These are phyloP conservation scores for Menura novaehollandiae DNA, from an alignment of 2,113 vertebrate genomes.

Conservation along the genomic window DNA sequence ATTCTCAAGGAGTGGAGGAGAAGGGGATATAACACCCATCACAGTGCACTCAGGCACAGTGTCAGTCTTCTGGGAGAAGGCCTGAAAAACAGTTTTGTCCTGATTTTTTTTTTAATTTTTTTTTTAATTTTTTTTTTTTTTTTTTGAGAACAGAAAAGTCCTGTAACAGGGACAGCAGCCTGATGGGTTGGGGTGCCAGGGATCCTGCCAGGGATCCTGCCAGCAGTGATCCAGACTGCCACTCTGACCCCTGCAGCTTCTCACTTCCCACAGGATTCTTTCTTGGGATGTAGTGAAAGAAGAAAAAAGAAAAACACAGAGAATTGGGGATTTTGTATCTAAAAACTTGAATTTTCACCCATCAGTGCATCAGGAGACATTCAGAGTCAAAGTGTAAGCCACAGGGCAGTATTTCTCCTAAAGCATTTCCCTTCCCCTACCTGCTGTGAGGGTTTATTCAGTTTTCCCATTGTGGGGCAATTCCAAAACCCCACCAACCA, in stretches of 20 bases:
- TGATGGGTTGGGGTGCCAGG: background rate
- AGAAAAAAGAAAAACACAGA: background rate
- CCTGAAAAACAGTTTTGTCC: background rate
- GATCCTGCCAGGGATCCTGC: background rate
- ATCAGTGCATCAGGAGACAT: background rate
- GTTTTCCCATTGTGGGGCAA: background rate
- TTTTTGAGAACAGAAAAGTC: background rate
- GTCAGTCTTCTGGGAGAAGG: conserved; percentile 37
- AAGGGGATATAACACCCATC: background rate
- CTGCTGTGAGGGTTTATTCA: background rate
- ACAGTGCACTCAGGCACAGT: background rate
- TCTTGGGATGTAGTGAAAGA: background rate
- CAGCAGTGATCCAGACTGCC: background rate
- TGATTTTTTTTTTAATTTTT: background rate
- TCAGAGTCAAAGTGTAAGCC: background rate
- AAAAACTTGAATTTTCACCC: background rate
- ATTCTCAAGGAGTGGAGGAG: background rate
- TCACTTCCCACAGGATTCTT: background rate
- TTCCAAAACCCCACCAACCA: background rate
- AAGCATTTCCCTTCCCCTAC: background rate
- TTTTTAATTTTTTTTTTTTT: background rate
- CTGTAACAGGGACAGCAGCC: background rate
- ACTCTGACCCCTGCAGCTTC: background rate
- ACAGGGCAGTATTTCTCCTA: background rate
- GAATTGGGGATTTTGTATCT: background rate